phyloP scores from a whole-genome alignment of 2,797 vertebrate species.

The Spinibarbus caldwelli region DNA sequence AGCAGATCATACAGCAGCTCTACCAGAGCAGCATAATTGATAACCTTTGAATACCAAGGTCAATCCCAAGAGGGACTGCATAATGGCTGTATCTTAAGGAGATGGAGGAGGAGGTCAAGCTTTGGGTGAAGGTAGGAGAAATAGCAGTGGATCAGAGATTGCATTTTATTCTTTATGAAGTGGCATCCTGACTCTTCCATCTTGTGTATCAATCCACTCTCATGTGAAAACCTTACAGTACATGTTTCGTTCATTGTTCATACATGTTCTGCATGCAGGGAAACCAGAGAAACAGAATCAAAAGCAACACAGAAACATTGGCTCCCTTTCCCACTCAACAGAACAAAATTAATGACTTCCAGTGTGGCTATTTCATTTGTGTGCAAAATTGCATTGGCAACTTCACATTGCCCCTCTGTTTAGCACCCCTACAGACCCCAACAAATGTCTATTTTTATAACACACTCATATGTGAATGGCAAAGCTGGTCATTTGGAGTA shows the following conservation, averaged over 20 bases:
- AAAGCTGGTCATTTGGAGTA: not conserved
- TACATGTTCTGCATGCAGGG: not conserved
- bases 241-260: not conserved
- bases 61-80: not conserved
- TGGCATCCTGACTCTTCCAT: not conserved
- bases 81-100: not conserved
- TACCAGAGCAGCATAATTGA: not conserved
- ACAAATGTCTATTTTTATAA: not conserved
- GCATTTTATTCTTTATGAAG: not conserved
- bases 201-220: not conserved
- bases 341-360: not conserved
- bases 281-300: not conserved
- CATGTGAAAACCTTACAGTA: not conserved
- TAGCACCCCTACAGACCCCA: not conserved
- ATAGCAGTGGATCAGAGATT: not conserved
- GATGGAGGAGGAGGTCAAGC: not conserved
- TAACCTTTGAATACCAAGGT: conserved; percentile 6
- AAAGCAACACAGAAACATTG: not conserved
- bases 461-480: not conserved
- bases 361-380: not conserved
- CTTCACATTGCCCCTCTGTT: not conserved
- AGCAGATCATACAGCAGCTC: not conserved
- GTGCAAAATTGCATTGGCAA: not conserved
- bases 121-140: not conserved
- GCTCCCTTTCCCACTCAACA: not conserved